Conservation (phyloP, 2,888 invertebrate species). For the Oxyscelio sp. region DNA sequence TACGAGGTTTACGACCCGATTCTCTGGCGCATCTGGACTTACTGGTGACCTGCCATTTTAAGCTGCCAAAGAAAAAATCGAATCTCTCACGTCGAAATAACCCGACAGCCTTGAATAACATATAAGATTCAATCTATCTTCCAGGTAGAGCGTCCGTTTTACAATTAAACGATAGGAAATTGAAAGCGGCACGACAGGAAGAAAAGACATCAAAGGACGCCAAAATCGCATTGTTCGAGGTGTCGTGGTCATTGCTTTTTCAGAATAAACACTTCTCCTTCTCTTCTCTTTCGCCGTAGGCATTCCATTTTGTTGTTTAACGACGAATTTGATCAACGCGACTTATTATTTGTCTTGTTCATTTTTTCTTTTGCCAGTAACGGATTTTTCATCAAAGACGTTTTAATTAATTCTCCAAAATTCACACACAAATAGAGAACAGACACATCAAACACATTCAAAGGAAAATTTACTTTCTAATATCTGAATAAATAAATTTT, state of each 20-base stretch:
- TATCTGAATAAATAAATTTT: background rate
- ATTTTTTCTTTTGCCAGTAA: background rate
- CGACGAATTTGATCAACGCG: background rate
- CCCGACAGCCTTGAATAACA: conserved; percentile 56
- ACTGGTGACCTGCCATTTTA: conserved; percentile 81
- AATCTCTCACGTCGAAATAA: conserved; percentile 41
- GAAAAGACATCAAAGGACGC: conserved; percentile 9
- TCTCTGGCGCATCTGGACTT: conserved; percentile 79
- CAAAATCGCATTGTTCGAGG: conserved; percentile 42
- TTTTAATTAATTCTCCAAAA: background rate
- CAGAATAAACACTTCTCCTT: conserved; percentile 16
- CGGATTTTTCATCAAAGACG: background rate
- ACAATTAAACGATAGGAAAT: conserved; percentile 56
- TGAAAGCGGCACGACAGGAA: background rate
- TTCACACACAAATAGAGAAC: background rate
- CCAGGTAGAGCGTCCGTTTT: conserved; percentile 45
- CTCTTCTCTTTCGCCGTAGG: background rate
- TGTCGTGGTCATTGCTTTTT: conserved; percentile 33
- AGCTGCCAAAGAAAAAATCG: conserved; percentile 42
- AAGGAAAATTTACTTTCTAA: background rate
- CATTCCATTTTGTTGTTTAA: conserved; percentile 29
- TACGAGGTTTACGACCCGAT: conserved; percentile 81
- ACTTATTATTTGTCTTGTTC: background rate
- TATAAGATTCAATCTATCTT: conserved; percentile 38
- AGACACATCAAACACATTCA: background rate